Conservation (phyloP, 2,888 invertebrate genomes). For the Norana najaformis region DNA sequence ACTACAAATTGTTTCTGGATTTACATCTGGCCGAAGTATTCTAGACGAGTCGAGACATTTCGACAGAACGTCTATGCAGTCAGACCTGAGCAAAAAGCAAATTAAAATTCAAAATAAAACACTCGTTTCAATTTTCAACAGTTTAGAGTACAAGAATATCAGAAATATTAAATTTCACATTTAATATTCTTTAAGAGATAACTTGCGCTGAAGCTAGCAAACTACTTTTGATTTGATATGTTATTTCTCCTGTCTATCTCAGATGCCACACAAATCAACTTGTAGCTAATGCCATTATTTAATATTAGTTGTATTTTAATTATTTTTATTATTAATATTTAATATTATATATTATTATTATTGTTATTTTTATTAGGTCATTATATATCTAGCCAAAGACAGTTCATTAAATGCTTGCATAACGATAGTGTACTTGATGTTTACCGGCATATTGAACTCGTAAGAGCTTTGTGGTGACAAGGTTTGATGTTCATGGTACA, state of each 20-base stretch:
- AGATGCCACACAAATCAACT: background rate
- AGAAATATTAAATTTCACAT: background rate
- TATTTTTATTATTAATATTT: too few species aligned
- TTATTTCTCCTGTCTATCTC: background rate
- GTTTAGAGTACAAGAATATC: background rate
- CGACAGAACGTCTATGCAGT: conserved; percentile 78
- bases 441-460: conserved; percentile 56
- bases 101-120: background rate
- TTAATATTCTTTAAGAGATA: background rate
- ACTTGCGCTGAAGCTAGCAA: background rate
- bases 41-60: conserved; percentile 81
- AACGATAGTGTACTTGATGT: background rate
- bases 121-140: background rate
- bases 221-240: background rate
- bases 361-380: too few species aligned
- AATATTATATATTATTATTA: too few species aligned
- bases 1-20: conserved; percentile 76
- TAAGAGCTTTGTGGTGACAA: conserved; percentile 68
- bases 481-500: conserved; percentile 86
- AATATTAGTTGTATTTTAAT: too few species aligned
- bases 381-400: too few species aligned
- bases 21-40: conserved; percentile 68
- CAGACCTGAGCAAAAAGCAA: conserved; percentile 60
- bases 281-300: background rate
- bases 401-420: background rate